phyloP scores from a whole-genome alignment of 1,140 invertebrate species.

The Drosophila funebris region DNA sequence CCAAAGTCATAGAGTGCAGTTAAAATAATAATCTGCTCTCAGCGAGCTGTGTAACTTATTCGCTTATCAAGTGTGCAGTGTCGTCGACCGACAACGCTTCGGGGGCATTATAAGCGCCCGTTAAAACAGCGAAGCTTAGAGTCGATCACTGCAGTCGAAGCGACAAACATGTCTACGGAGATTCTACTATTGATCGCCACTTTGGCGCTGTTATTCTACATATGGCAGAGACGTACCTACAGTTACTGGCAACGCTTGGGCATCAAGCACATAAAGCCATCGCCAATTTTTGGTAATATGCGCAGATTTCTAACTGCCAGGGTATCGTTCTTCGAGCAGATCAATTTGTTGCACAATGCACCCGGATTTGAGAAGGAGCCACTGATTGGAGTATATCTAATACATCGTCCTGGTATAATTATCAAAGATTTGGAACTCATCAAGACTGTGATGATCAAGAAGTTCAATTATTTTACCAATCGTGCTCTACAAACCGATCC shows the following conservation, averaged over 20 bases:
- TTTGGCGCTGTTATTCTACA: conserved; percentile 45
- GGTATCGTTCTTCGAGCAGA: conserved; percentile 36
- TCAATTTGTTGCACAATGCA: conserved; percentile 45
- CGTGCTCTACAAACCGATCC: conserved; percentile 58
- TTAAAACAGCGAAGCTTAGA: not conserved
- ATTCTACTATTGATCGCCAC: conserved; percentile 45
- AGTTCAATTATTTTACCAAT: conserved; percentile 82
- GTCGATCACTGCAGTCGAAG: conserved; percentile 7
- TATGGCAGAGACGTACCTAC: conserved; percentile 54
- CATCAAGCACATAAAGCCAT: conserved; percentile 77
- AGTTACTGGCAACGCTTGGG: conserved; percentile 82
- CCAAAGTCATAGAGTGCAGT: not conserved
- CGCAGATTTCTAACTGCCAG: conserved; percentile 35
- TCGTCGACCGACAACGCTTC: not conserved
- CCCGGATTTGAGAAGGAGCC: conserved; percentile 57
- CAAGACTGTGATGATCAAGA: conserved; percentile 84
- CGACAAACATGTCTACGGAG: conserved; percentile 46
- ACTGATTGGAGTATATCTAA: conserved; percentile 81
- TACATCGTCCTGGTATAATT: conserved; percentile 83
- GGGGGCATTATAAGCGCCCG: conserved; percentile 1
- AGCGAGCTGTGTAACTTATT: too few relatives aligned
- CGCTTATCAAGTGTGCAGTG: not conserved
- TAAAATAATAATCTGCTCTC: too few relatives aligned
- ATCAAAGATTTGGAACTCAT: conserved; percentile 85
- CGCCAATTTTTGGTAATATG: conserved; percentile 77